Percentiles rank a stretch among this genome's conserved stretches.
Evolutionary conservation across 37 sponge, comb jelly and placozoan genomes (phyloP).

Genomic region (Theonella swinhoei): DNA sequence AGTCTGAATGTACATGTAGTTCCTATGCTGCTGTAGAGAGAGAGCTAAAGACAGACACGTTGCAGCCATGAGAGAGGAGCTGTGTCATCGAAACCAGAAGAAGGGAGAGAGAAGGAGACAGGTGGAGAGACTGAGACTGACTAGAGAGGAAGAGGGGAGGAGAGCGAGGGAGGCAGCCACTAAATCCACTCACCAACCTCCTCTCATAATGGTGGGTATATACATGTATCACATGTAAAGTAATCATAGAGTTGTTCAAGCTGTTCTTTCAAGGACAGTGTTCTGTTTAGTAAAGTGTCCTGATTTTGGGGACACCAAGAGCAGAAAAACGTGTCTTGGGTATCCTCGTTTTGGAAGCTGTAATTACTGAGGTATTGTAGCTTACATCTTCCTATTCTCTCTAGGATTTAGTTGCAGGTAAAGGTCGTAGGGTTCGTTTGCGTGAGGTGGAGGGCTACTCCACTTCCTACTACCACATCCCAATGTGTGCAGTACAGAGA

Average conservation of each 20-base stretch:
- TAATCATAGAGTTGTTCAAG: too few species aligned
- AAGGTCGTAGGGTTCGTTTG: slow-evolving; percentile 54
- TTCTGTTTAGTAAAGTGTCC: too few species aligned
- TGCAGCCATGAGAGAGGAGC: slow-evolving; percentile 62
- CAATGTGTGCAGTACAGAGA: slow-evolving; percentile 48
- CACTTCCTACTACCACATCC: slow-evolving; percentile 77
- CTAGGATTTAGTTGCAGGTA: slow-evolving; percentile 37
- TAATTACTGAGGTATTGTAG: too few species aligned
- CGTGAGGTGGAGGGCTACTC: slow-evolving; percentile 72
- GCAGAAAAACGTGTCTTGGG: too few species aligned
- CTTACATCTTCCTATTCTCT: not conserved
- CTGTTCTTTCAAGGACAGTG: too few species aligned
- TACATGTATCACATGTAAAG: not conserved
- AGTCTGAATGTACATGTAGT: too few species aligned
- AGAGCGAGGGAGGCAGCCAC: slow-evolving; percentile 42
- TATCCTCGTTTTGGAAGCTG: too few species aligned
- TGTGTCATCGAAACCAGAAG: slow-evolving; percentile 1
- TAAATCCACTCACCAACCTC: slow-evolving; percentile 3
- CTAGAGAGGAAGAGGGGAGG: not conserved
- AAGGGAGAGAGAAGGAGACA: slow-evolving; percentile 15
- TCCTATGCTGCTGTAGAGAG: slow-evolving; percentile 1
- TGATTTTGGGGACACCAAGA: too few species aligned
- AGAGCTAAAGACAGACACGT: slow-evolving; percentile 41
- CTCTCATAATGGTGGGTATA: slow-evolving; percentile 33
- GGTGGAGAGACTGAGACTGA: slow-evolving; percentile 51